Base-by-base conservation (phyloP, 1,140 invertebrate species). In the Eurosta solidaginis region DNA sequence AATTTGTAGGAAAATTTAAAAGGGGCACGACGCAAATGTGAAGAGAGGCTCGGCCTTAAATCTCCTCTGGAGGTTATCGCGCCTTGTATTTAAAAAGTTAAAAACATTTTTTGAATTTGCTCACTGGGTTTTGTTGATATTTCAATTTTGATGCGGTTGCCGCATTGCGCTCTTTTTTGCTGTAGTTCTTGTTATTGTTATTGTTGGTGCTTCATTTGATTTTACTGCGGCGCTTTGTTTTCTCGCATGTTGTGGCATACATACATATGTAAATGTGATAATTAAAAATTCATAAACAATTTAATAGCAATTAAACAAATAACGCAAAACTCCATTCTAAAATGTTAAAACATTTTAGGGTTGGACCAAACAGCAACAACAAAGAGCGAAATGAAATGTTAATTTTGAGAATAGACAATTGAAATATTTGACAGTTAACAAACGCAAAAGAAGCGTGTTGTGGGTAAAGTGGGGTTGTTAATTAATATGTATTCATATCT, bases 221-320 rank as follows among this genome's bases (percentile, higher is more conserved):
- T 27, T 9, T 68, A 33, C 1, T 68, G 59, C 33, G n/a, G 59
- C 59, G 33, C 59, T 40, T 22, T 1, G 59, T 68, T 40, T 29
- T 6, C 52, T 68, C 9, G 59, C 59, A 68, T 68, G 59, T 40
- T 68, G 59, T 9, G 59, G 59, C 33, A 40, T 68, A n/a, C n/a
- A n/a, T n/a, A n/a, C n/a, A n/a, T n/a, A n/a, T n/a, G n/a, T n/a
- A 68, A 68, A 68, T 68, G 59, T 9, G 36, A n/a, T 68, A 68
- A 68, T 68, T 68, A 68, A 68, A 68, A 68, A 68, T 68, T 68
- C 59, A 68, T 68, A 68, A 68, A 68, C 59, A 68, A 68, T 68
- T 68, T 68, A 68, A 68, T 68, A 68, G 33, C 59, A 68, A 68
- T 68, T 68, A 68, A 68, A 68, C 33, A 68, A 68, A 68, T 68